These are phyloP conservation scores for Rotaria sp. DNA, from an alignment of 2,888 invertebrate genomes.

Conservation along the genomic window DNA sequence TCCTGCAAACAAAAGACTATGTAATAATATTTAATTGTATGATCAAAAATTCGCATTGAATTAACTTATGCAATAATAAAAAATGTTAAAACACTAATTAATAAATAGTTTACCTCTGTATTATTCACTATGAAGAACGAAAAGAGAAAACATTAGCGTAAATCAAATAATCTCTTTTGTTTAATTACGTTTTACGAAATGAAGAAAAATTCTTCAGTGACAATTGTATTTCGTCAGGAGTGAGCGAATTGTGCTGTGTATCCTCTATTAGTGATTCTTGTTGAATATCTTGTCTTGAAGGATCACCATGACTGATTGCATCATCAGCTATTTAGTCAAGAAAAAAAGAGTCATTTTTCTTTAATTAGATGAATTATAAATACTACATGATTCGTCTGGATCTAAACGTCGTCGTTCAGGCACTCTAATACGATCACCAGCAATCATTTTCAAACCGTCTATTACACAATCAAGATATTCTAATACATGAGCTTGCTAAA, in stretches of 20 bases:
- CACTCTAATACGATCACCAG: neutral
- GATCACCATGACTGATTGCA: no score
- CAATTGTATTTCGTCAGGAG: no score
- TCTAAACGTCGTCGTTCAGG: neutral
- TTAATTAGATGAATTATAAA: neutral
- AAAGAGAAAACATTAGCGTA: no score
- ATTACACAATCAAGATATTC: constrained; percentile 27
- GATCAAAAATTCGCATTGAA: no score
- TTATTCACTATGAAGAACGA: no score
- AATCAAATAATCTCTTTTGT: no score
- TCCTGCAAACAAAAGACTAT: no score
- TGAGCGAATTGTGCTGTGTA: no score
- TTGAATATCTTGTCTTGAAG: neutral
- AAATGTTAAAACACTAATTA: no score
- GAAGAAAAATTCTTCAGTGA: neutral
- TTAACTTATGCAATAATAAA: no score
- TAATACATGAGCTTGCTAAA: neutral
- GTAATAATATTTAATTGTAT: no score
- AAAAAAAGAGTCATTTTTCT: neutral
- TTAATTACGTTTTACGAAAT: neutral
- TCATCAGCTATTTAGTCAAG: neutral
- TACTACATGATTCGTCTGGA: neutral
- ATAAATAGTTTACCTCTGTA: no score
- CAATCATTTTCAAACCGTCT: neutral
- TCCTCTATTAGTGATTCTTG: neutral